Conservation (phyloP, 92 coral and sea anemone genomes). For the Nematostella vectensis region DNA sequence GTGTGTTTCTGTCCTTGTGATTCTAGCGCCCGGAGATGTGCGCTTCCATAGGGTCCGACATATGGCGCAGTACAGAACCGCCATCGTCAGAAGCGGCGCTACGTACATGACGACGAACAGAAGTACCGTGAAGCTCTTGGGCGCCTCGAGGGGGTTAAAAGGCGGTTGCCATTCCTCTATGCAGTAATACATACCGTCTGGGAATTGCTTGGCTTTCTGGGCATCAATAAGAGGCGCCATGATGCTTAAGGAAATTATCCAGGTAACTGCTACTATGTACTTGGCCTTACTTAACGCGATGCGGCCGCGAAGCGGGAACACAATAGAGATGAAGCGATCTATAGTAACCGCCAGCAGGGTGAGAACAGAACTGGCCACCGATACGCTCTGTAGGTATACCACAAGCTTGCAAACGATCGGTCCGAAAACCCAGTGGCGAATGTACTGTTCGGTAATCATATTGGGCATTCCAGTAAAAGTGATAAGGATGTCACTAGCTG, state of each 20-base stretch:
- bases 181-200: slow-evolving; percentile 20
- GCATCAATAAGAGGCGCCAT: slow-evolving; percentile 49
- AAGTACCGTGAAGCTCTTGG: slow-evolving; percentile 37
- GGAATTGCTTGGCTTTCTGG: slow-evolving; percentile 16
- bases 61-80: slow-evolving; percentile 32
- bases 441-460: slow-evolving; percentile 38
- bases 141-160: slow-evolving; percentile 25
- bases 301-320: slow-evolving; percentile 41
- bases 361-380: slow-evolving; percentile 50
- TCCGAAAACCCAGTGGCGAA: slow-evolving; percentile 45
- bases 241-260: slow-evolving; percentile 28
- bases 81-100: slow-evolving; percentile 36
- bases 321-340: slow-evolving; percentile 45
- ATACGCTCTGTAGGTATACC: slow-evolving; percentile 43
- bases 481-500: slow-evolving; percentile 44
- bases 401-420: slow-evolving; percentile 32
- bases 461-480: slow-evolving; percentile 42
- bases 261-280: slow-evolving; percentile 27
- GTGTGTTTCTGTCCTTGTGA: slow-evolving; percentile 29
- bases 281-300: slow-evolving; percentile 30
- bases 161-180: slow-evolving; percentile 46
- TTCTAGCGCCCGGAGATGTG: slow-evolving; percentile 38
- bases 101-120: slow-evolving; percentile 45
- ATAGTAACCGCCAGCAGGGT: slow-evolving; percentile 44
- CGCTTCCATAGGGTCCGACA: slow-evolving; percentile 44